Evolutionary conservation across 1,140 invertebrate species (phyloP), one percentile per base, ranked within the genome.

Genomic region (Zaprionus tsacasi): DNA sequence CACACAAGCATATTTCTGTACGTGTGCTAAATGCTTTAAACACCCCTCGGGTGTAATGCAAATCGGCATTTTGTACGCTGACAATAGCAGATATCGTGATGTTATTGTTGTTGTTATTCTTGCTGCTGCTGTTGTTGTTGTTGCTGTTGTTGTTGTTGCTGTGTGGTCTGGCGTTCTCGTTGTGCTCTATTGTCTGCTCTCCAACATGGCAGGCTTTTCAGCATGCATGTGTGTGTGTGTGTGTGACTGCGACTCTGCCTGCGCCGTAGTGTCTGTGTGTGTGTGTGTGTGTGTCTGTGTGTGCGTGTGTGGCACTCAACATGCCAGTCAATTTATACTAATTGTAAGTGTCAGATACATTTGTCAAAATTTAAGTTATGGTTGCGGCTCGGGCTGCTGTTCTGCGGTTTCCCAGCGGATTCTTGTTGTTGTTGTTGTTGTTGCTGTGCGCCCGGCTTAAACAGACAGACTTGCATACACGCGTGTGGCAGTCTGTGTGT

Each of bases 281-380:
- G 67, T 63, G 60, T 66, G 70, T 55, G 65, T 36, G 17, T 59
- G 56, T 27, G 48, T 65, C 13, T 69, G 65, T 35, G 64, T 65
- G 72, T 66, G 72, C 78, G 71, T 81, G 80, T 81, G 80, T 81
- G 78, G 77, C 83, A 87, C 83, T 87, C 85, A 87, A 87, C 83
- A 87, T 81, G 83, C 85, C 83, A 87, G 83, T 87, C 83, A 87
- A 87, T 87, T 87, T 87, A 87, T 87, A 87, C 83, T 87, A 87
- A 87, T 87, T 88, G 83, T 88, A 88, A 85, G 85, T 88, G 83
- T 88, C 83, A 88, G 78, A 88, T 88, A 88, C 83, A 88, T 88
- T 88, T 88, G 83, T 87, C 83, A 87, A 87, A 87, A 82, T 87
- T 87, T 87, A 87, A 87, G 83, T 87, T 87, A 87, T 87, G 83